phyloP scores from a whole-genome alignment of 1,140 invertebrate species.

The Antheraea pernyi region DNA sequence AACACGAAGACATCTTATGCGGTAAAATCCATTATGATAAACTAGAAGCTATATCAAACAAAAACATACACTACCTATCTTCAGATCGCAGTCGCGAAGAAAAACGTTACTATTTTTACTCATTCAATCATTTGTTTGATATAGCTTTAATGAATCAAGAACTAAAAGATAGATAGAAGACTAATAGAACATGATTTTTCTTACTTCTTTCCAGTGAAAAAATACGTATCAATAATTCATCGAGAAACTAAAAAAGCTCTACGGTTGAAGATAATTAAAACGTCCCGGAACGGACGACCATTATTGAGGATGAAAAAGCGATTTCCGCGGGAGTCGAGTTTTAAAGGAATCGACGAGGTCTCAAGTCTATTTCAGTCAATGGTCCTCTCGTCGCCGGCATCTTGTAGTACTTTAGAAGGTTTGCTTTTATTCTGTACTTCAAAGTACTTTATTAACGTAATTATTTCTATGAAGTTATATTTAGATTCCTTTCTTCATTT shows the following conservation, averaged over 20 bases:
- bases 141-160: too few relatives aligned
- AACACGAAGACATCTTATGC: too few relatives aligned
- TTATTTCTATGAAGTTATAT: slow-evolving; percentile 4
- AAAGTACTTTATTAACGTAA: slow-evolving; percentile 48
- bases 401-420: slow-evolving; percentile 49
- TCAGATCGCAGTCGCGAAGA: too few relatives aligned
- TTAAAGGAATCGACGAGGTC: slow-evolving; percentile 67
- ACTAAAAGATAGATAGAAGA: too few relatives aligned
- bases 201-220: not conserved
- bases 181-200: not conserved
- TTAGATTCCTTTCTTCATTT: not conserved
- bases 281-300: slow-evolving; percentile 60
- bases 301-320: slow-evolving; percentile 73
- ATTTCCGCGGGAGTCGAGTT: slow-evolving; percentile 57
- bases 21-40: too few relatives aligned
- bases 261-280: slow-evolving; percentile 71
- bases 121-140: too few relatives aligned
- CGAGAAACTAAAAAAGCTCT: slow-evolving; percentile 63
- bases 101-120: too few relatives aligned
- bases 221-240: slow-evolving; percentile 55
- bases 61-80: too few relatives aligned
- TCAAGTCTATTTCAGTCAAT: slow-evolving; percentile 57
- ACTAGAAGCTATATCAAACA: too few relatives aligned
- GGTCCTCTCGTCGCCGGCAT: slow-evolving; percentile 30
- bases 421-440: slow-evolving; percentile 46